Evolutionary conservation across 1,140 invertebrate genomes (phyloP).

Genomic region (Dreissena rostriformis): DNA sequence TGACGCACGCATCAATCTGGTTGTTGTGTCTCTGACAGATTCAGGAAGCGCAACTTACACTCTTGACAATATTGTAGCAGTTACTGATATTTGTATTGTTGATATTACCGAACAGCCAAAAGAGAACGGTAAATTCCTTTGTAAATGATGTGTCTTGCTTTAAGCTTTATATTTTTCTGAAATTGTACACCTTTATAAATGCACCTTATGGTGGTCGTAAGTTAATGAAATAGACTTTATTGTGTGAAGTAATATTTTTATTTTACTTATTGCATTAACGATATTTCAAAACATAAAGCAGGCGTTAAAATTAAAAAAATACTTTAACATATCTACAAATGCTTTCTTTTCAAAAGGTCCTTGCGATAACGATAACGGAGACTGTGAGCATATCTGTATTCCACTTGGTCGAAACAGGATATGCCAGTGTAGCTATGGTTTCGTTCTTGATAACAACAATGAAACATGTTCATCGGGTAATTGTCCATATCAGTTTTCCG

Average conservation of each 20-base stretch:
- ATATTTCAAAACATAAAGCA: not conserved
- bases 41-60: not conserved
- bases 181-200: not conserved
- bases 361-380: constrained; percentile 29
- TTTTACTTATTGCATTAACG: not conserved
- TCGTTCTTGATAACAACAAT: constrained; percentile 1
- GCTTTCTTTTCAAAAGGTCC: constrained; percentile 3
- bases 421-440: constrained; percentile 39
- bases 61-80: not conserved
- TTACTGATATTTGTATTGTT: constrained; percentile 1
- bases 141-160: not conserved
- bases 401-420: constrained; percentile 29
- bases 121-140: not conserved
- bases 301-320: no score
- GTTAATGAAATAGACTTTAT: not conserved
- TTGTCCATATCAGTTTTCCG: not conserved
- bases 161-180: no score
- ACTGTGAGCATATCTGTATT: constrained; percentile 44
- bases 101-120: constrained; percentile 14
- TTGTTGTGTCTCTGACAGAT: not conserved
- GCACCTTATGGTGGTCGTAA: not conserved
- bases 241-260: not conserved
- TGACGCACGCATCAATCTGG: not conserved
- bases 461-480: constrained; percentile 8
- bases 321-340: no score